phyloP scores from a whole-genome alignment of 2,797 vertebrate genomes.

The Myotis daubentonii region DNA sequence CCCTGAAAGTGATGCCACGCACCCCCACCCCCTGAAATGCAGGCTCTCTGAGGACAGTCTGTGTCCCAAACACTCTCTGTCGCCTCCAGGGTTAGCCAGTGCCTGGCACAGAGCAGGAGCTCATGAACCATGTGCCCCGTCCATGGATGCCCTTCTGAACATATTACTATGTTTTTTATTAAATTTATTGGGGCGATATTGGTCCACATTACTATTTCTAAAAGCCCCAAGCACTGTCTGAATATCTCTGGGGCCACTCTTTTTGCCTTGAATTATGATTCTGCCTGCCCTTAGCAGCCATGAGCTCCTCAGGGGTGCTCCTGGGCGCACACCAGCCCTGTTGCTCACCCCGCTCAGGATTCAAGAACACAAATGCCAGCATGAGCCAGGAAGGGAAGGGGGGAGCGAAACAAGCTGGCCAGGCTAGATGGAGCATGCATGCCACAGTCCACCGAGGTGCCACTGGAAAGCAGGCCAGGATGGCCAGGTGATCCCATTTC shows the following conservation, averaged over 20 bases:
- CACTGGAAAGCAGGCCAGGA: neutral
- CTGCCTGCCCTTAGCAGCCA: neutral
- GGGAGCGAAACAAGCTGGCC: neutral
- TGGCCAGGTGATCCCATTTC: neutral
- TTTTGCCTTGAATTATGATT: neutral
- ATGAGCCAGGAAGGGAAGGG: neutral
- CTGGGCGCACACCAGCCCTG: neutral
- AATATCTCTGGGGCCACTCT: neutral
- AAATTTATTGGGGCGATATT: too few species aligned
- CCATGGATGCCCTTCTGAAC: neutral
- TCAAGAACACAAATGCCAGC: neutral
- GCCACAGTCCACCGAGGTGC: rapidly evolving
- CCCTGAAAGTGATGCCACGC: neutral
- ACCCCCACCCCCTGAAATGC: neutral
- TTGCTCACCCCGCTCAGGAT: neutral
- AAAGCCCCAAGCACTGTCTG: constrained; percentile 13
- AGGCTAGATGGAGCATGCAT: rapidly evolving
- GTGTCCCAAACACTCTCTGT: neutral
- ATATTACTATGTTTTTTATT: neutral
- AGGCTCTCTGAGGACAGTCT: constrained; percentile 8
- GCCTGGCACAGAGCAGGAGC: neutral
- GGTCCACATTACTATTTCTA: neutral
- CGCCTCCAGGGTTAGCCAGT: neutral
- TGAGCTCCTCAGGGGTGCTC: neutral
- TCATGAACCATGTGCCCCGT: neutral